A percentile compares a stretch with the other conserved stretches of the same genome.
phyloP scores from a whole-genome alignment of 2,888 invertebrate species.

The Cynaeus angustus region DNA sequence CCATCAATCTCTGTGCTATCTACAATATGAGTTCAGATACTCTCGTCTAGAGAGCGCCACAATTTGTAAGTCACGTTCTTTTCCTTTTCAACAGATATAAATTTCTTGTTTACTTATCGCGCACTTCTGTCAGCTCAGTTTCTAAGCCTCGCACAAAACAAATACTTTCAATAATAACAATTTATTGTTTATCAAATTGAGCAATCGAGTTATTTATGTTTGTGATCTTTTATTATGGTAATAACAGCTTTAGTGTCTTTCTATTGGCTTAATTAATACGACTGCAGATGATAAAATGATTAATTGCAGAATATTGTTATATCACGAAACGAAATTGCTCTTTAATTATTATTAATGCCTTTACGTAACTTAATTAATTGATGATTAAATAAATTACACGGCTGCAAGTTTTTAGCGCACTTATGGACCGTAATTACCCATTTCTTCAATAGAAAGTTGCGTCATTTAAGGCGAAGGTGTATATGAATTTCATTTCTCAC shows the following conservation, averaged over 20 bases:
- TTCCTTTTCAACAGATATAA: not conserved
- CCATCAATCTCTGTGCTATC: no score
- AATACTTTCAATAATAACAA: constrained; percentile 44
- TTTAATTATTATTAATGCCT: constrained; percentile 64
- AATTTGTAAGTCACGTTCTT: not conserved
- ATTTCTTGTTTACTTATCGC: constrained; percentile 9
- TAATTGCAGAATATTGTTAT: constrained; percentile 58
- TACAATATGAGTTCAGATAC: no score
- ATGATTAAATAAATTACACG: constrained; percentile 66
- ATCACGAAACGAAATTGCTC: constrained; percentile 59
- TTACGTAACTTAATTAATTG: constrained; percentile 68
- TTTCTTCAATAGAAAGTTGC: constrained; percentile 25
- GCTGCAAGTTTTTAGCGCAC: constrained; percentile 51
- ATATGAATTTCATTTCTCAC: no score
- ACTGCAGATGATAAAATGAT: constrained; percentile 61
- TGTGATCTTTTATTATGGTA: constrained; percentile 58
- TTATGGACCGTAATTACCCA: constrained; percentile 29
- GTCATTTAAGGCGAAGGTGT: not conserved
- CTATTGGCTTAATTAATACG: constrained; percentile 65
- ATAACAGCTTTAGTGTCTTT: constrained; percentile 58
- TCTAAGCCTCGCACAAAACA: constrained; percentile 14
- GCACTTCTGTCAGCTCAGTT: constrained; percentile 7
- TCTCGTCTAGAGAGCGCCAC: not conserved
- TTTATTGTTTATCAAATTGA: constrained; percentile 54
- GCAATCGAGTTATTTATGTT: constrained; percentile 57